Evolutionary conservation across 2,888 invertebrate species (phyloP).

Genomic region (Volucella bombylans): DNA sequence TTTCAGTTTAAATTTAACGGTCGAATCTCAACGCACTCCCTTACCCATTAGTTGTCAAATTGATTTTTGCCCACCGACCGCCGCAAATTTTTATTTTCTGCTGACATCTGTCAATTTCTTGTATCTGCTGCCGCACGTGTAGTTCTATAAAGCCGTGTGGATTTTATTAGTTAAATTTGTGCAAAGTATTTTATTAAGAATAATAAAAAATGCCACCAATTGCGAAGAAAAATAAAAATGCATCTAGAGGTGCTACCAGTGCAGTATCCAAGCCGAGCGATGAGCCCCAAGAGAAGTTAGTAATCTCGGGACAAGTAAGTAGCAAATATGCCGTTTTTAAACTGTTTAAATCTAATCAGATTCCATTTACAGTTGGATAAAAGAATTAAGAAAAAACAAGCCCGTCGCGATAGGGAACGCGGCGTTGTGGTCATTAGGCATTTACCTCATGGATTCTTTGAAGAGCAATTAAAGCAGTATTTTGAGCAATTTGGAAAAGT

Average conservation of each 20-base stretch:
- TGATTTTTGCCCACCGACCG: conserved; percentile 13
- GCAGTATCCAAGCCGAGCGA: background rate
- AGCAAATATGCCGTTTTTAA: background rate
- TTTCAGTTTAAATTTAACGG: background rate
- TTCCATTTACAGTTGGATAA: conserved; percentile 77
- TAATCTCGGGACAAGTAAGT: conserved; percentile 58
- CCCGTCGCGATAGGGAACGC: conserved; percentile 74
- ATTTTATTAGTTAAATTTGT: background rate
- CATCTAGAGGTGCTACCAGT: background rate
- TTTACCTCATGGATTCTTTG: conserved; percentile 97
- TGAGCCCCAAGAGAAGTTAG: conserved; percentile 35
- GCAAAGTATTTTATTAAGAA: background rate
- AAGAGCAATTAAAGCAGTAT: conserved; percentile 91
- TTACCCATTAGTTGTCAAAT: background rate
- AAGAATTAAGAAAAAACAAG: conserved; percentile 75
- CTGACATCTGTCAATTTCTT: conserved; percentile 34
- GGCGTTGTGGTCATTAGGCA: conserved; percentile 90
- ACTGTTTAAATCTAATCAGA: background rate
- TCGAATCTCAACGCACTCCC: background rate
- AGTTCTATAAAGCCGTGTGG: conserved; percentile 23
- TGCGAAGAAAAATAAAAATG: conserved; percentile 49
- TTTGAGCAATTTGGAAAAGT: conserved; percentile 96
- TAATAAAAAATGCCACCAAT: conserved; percentile 60
- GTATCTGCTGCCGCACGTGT: conserved; percentile 51
- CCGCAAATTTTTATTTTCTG: background rate